These are phyloP conservation scores for Batillaria attramentaria DNA, from an alignment of 1,140 invertebrate species.

Conservation along the genomic window DNA sequence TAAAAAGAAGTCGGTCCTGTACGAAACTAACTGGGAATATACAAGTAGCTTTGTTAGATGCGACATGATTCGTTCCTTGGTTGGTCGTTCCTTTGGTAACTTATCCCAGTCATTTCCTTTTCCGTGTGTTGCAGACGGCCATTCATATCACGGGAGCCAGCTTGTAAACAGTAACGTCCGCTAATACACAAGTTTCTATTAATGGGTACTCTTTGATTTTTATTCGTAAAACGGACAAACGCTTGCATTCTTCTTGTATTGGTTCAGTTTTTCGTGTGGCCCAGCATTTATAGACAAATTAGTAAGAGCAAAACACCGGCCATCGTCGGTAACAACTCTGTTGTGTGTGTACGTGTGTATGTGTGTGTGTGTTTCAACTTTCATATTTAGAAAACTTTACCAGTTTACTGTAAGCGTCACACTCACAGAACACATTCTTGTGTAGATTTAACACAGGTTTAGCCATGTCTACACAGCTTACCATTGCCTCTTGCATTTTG, in stretches of 20 bases:
- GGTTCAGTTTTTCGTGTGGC: neutral
- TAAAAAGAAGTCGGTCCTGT: no score
- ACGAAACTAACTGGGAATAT: constrained; percentile 38
- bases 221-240: neutral
- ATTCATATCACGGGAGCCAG: constrained; percentile 17
- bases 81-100: constrained; percentile 58
- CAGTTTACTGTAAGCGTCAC: no score
- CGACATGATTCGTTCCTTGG: constrained; percentile 39
- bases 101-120: constrained; percentile 45
- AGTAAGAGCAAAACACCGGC: neutral
- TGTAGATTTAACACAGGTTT: no score
- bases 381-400: no score
- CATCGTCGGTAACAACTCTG: no score
- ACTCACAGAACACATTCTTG: no score
- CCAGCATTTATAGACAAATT: no score
- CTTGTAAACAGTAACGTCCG: constrained; percentile 3
- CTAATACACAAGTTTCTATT: constrained; percentile 15
- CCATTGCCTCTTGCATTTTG: neutral
- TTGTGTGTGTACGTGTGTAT: neutral
- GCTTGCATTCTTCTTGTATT: neutral
- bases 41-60: constrained; percentile 30
- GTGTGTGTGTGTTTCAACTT: neutral
- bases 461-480: no score
- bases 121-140: neutral
- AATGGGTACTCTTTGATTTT: constrained; percentile 10